Percentiles rank a stretch among this genome's conserved stretches.
Evolutionary conservation across 2,797 vertebrate genomes (phyloP).

Genomic region (Vespertilio murinus): DNA sequence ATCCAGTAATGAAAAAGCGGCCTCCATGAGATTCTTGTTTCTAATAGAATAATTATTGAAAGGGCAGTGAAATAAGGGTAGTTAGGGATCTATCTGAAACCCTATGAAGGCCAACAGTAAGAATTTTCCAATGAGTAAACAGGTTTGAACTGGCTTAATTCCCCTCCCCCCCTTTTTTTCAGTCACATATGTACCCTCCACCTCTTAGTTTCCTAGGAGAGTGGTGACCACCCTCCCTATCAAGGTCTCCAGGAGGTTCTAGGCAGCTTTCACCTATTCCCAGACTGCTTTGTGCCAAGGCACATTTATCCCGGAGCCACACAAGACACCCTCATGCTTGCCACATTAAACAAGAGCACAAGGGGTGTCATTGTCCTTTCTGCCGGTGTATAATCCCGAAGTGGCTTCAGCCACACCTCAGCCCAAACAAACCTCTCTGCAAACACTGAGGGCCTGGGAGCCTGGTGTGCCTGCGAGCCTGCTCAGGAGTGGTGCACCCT

Average conservation of each 20-base stretch:
- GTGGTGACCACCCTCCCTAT: background rate
- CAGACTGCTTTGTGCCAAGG: background rate
- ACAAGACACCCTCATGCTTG: background rate
- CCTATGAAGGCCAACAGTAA: background rate
- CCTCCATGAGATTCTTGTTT: background rate
- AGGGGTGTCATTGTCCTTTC: background rate
- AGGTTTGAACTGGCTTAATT: background rate
- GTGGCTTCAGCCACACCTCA: background rate
- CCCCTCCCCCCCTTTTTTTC: background rate
- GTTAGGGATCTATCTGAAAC: background rate
- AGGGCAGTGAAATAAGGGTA: background rate
- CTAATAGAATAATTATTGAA: background rate
- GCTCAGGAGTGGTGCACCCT: background rate
- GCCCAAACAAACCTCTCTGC: background rate
- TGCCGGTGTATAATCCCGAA: too few species aligned
- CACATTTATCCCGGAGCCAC: background rate
- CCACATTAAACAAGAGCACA: background rate
- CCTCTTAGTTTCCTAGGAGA: background rate
- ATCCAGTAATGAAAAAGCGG: background rate
- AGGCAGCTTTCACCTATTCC: background rate
- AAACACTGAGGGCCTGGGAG: background rate
- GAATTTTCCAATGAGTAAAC: background rate
- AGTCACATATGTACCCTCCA: background rate
- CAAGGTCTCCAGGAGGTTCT: background rate
- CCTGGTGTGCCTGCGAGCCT: background rate